Conservation (phyloP, 64 coral and sea anemone species). For the Hydrozoanthus tunicans region DNA sequence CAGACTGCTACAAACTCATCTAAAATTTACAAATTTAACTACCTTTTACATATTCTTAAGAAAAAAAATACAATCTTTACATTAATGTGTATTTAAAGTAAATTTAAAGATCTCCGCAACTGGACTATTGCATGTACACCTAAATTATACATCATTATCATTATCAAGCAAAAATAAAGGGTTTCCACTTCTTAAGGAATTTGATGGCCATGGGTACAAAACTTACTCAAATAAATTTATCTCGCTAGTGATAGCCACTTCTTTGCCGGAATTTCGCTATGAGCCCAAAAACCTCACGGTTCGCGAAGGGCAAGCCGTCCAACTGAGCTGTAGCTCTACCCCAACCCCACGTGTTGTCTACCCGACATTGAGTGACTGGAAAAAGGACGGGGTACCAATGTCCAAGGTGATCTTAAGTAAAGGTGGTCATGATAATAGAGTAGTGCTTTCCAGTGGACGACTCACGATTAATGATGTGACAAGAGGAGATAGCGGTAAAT, state of each 20-base stretch:
- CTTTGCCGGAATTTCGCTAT: constrained; percentile 48
- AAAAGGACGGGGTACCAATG: constrained; percentile 73
- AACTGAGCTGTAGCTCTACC: constrained; percentile 41
- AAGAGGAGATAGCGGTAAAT: constrained; percentile 67
- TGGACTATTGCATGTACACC: too few species aligned
- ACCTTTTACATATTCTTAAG: too few species aligned
- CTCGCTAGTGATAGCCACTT: constrained; percentile 56
- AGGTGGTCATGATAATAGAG: not conserved
- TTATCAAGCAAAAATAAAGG: too few species aligned
- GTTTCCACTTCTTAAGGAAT: too few species aligned
- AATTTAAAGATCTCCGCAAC: too few species aligned
- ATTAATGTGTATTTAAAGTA: too few species aligned
- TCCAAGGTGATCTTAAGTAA: not conserved
- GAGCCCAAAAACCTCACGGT: constrained; percentile 12
- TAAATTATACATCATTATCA: too few species aligned
- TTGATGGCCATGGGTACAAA: too few species aligned
- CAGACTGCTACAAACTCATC: too few species aligned
- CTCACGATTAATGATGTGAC: constrained; percentile 56
- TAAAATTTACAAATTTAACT: too few species aligned
- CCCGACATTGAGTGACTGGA: constrained; percentile 63
- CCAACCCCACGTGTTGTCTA: not conserved
- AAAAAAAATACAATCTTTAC: too few species aligned
- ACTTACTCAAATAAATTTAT: not conserved
- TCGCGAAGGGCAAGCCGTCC: constrained; percentile 24
- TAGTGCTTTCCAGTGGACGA: constrained; percentile 19